Conservation (phyloP, 2,797 vertebrate species). For the Spinus olivaceus region DNA sequence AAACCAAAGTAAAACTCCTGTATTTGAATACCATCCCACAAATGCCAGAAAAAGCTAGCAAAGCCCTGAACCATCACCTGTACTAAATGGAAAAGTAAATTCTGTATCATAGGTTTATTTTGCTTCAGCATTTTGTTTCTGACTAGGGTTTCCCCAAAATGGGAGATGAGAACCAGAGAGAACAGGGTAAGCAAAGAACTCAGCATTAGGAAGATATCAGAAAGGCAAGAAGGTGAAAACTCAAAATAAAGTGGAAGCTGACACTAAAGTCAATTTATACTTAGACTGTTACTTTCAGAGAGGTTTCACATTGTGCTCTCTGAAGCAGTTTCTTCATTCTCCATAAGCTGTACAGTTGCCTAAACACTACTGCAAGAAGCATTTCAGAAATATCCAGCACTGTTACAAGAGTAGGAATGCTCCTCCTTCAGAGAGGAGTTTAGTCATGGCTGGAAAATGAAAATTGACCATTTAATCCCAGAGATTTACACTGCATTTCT, state of each 20-base stretch:
- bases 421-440: constrained; percentile 21
- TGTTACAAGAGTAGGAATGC: background rate
- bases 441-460: constrained; percentile 59
- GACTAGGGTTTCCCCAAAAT: background rate
- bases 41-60: constrained; percentile 23
- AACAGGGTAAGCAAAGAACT: background rate
- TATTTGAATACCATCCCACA: constrained; percentile 29
- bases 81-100: constrained; percentile 63
- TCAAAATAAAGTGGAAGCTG: background rate
- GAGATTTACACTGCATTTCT: constrained; percentile 61
- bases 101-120: background rate
- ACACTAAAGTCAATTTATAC: background rate
- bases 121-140: constrained; percentile 27
- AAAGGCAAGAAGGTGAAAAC: background rate
- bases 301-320: background rate
- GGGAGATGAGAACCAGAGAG: background rate
- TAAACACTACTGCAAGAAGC: background rate
- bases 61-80: constrained; percentile 54
- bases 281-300: background rate
- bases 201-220: background rate
- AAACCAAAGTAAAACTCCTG: constrained; percentile 34
- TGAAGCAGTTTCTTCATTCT: background rate
- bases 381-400: constrained; percentile 4
- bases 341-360: background rate
- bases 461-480: constrained; percentile 61